Evolutionary conservation across 2,888 invertebrate species (phyloP).

Genomic region (Leptopilina drosophilae): DNA sequence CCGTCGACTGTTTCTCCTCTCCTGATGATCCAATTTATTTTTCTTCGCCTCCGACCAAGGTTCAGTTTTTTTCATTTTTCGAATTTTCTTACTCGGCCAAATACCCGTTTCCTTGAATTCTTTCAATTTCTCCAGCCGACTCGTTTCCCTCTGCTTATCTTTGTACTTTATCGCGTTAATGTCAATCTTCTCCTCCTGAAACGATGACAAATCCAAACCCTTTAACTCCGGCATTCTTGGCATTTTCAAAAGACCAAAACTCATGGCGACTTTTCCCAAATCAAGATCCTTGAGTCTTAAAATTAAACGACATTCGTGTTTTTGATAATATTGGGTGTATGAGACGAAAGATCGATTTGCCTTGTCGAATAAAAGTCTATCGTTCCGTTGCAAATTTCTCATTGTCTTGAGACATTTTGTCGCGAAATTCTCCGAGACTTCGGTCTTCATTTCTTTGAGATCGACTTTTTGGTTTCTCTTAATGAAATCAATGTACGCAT

Average conservation of each 20-base stretch:
- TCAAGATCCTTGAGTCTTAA: constrained; percentile 93
- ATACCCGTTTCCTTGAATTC: constrained; percentile 85
- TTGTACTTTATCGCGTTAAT: constrained; percentile 86
- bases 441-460: constrained; percentile 78
- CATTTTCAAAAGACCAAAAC: constrained; percentile 93
- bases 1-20: constrained; percentile 82
- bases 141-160: constrained; percentile 87
- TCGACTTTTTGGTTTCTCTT: constrained; percentile 92
- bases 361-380: constrained; percentile 90
- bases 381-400: constrained; percentile 82
- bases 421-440: constrained; percentile 72
- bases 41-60: constrained; percentile 89
- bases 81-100: constrained; percentile 84
- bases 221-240: constrained; percentile 98
- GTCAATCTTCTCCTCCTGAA: constrained; percentile 83
- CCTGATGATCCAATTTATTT: constrained; percentile 82
- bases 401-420: constrained; percentile 79
- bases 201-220: constrained; percentile 80
- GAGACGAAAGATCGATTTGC: constrained; percentile 96
- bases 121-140: constrained; percentile 84
- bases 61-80: constrained; percentile 81
- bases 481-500: constrained; percentile 93
- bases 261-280: constrained; percentile 88
- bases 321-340: constrained; percentile 94
- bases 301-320: constrained; percentile 96